phyloP scores from a whole-genome alignment of 1,140 invertebrate genomes.

The Reticulitermes speratus region DNA sequence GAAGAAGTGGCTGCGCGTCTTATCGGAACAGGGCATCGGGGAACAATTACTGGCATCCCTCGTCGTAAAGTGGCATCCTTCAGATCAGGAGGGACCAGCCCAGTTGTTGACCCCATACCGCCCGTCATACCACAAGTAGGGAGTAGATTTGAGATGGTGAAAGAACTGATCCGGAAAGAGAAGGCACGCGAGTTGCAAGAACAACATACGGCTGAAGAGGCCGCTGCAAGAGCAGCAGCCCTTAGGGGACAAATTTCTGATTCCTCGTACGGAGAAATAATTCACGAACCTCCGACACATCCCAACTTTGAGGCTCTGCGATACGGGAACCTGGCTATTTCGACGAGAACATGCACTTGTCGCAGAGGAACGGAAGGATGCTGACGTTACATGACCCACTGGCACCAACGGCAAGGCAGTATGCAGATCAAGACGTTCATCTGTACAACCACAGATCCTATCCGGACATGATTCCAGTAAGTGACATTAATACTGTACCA shows the following conservation, averaged over 20 bases:
- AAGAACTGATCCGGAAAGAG: conserved; percentile 60
- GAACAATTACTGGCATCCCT: conserved; percentile 48
- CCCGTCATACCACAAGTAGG: conserved; percentile 54
- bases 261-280: neutral
- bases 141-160: conserved; percentile 61
- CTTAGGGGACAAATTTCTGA: conserved; percentile 54
- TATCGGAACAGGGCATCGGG: conserved; percentile 53
- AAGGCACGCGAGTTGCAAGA: conserved; percentile 65
- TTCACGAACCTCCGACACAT: conserved; percentile 10
- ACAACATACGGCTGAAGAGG: conserved; percentile 59
- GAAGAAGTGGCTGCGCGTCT: conserved; percentile 20
- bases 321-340: neutral
- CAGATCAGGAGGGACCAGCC: neutral
- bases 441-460: conserved; percentile 24
- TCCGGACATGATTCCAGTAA: conserved; percentile 23
- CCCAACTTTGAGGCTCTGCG: neutral
- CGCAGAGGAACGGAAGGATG: neutral
- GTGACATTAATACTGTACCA: neutral
- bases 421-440: conserved; percentile 2
- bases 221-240: conserved; percentile 56
- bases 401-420: neutral
- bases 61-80: conserved; percentile 46
- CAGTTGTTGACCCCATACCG: conserved; percentile 1
- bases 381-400: conserved; percentile 22
- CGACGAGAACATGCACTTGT: neutral